These are phyloP conservation scores for Budorcas taxicolor DNA, from an alignment of 2,113 vertebrate species.

Conservation along the genomic window DNA sequence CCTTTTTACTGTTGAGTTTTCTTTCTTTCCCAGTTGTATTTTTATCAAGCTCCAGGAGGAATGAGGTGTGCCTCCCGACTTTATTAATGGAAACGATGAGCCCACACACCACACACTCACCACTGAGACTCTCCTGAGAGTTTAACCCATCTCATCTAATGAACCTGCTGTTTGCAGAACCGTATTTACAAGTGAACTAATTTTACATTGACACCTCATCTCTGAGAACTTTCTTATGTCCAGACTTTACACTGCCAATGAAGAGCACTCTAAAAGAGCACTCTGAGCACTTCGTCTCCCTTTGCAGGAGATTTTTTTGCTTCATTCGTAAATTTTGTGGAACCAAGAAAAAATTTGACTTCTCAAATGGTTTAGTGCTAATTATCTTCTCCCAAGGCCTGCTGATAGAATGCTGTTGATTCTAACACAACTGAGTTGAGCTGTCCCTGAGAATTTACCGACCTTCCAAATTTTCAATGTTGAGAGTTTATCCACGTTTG, in stretches of 20 bases:
- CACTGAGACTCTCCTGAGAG: slow-evolving; percentile 1
- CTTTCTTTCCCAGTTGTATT: slow-evolving; percentile 8
- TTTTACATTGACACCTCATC: background rate
- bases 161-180: slow-evolving; percentile 25
- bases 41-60: slow-evolving; percentile 6
- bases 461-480: background rate
- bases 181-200: slow-evolving; percentile 8
- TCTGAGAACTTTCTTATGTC: background rate
- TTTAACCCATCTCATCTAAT: background rate
- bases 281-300: background rate
- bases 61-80: background rate
- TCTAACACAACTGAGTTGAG: background rate
- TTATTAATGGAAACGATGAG: slow-evolving; percentile 14
- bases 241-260: background rate
- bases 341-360: background rate
- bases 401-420: background rate
- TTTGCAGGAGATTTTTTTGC: background rate
- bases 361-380: background rate
- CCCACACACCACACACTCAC: background rate
- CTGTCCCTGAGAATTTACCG: background rate
- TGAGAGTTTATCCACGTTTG: background rate
- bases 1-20: background rate
- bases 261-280: background rate
- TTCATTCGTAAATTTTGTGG: background rate
- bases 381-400: background rate